Evolutionary conservation across 2,797 vertebrate genomes (phyloP), one percentile per base, ranked within the genome.

Genomic region (Acanthiza pusilla): DNA sequence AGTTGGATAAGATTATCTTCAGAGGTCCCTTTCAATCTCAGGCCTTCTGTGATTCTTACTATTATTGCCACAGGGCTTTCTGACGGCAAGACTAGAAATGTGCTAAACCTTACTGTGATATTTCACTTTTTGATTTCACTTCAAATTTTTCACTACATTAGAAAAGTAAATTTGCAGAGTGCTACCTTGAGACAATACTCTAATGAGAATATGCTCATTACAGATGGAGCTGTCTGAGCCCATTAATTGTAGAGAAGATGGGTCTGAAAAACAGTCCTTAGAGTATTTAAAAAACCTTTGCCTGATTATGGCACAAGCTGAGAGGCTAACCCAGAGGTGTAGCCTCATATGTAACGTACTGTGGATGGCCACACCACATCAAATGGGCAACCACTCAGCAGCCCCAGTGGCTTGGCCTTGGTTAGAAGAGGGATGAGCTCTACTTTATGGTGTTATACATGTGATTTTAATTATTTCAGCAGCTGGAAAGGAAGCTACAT

Each of bases 141-240:
- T 82, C 36, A 60, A 38, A 53, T 30, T 86, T 90, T 78, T 89
- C 18, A 38, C 43, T 70, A 21, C 55, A 82, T 79, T 45, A 70
- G 77, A 73, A 90, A 73, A 78, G 67, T 58, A 78, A 88, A 78
- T 92, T 86, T 84, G n/a, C 42, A 36, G 76, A 82, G 18, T 58
- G 27, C 53, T 92, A 80, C 67, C 75, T 88, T 85, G 84, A 91
- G 77, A 92, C 36, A 63, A 47, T 47, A 80, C 43, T 84, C 73
- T 88, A 78, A 91, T 62, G 88, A 95, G 70, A 93, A 89, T 78
- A 61, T 20, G 57, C 47, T 72, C 5, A 7, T 88, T 89, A 87
- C 78, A 96, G 96, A 76, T 94, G 89, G 70, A 92, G 82, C 78
- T 82, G 79, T 93, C 93, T 77, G 72, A 89, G 55, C 65, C 71